A percentile compares a stretch with the other conserved stretches of the same genome.
Conservation (phyloP, 2,113 vertebrate species). For the Gadus macrocephalus region DNA sequence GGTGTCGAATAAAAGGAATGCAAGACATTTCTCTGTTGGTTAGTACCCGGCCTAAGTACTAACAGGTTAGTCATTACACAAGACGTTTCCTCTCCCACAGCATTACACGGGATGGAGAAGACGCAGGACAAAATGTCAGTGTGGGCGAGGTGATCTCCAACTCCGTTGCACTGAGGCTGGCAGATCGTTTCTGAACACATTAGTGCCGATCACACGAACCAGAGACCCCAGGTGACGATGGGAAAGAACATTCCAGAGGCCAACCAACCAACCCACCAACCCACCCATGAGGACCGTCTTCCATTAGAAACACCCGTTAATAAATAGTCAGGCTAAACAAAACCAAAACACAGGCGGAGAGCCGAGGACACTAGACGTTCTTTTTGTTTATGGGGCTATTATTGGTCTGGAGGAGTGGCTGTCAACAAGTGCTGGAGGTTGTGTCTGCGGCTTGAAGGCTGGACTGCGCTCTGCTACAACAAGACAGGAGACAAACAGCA, state of each 20-base stretch:
- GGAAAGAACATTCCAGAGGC: constrained; percentile 27
- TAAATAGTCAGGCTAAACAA: constrained; percentile 45
- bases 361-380: constrained; percentile 21
- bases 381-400: constrained; percentile 2
- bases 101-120: constrained; percentile 21
- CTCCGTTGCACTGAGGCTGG: constrained; percentile 16
- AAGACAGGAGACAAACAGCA: constrained; percentile 76
- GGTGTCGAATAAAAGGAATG: constrained; percentile 59
- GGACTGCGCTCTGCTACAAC: constrained; percentile 75
- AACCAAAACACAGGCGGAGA: constrained; percentile 11
- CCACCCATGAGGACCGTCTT: constrained; percentile 38
- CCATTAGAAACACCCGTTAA: constrained; percentile 59
- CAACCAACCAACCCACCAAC: constrained; percentile 39
- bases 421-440: constrained; percentile 79
- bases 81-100: constrained; percentile 29
- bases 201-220: constrained; percentile 49
- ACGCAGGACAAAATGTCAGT: constrained; percentile 16
- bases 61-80: constrained; percentile 28
- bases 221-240: constrained; percentile 42
- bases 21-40: constrained; percentile 34
- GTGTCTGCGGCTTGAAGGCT: constrained; percentile 73
- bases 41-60: constrained; percentile 52
- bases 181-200: constrained; percentile 52
- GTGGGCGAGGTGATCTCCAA: constrained; percentile 8
- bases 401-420: constrained; percentile 56